Percentiles rank a stretch among this genome's conserved stretches.
Conservation (phyloP, 2,888 invertebrate genomes). For the Julus scanicus region DNA sequence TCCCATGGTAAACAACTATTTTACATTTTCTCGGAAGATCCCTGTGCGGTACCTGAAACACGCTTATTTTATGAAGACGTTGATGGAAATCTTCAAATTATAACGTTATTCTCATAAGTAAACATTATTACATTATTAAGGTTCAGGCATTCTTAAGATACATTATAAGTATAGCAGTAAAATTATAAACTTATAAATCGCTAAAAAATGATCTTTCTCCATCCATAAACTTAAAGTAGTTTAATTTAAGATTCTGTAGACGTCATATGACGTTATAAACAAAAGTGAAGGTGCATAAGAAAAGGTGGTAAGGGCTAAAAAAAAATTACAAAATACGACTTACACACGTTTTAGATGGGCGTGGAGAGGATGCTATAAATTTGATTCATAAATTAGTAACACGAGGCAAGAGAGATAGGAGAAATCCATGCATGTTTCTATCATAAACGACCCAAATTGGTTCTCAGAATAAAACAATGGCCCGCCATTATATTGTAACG, state of each 20-base stretch:
- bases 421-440: neutral
- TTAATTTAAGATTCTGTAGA: neutral
- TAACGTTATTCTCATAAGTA: neutral
- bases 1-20: too few relatives aligned
- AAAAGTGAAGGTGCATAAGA: neutral
- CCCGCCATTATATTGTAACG: neutral
- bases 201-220: neutral
- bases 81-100: neutral
- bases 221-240: neutral
- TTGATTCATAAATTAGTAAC: neutral
- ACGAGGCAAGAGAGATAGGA: neutral
- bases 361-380: conserved; percentile 2
- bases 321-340: neutral
- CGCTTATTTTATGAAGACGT: neutral
- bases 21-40: too few relatives aligned
- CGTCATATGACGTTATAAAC: conserved; percentile 26
- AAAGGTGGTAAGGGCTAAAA: neutral
- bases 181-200: conserved; percentile 41
- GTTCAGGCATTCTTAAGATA: neutral
- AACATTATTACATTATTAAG: neutral
- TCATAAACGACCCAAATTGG: conserved; percentile 3
- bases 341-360: neutral
- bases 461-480: neutral
- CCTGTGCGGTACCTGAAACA: neutral
- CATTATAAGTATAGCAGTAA: neutral